Conservation (phyloP, 2,888 invertebrate species). For the Morpho helenor region DNA sequence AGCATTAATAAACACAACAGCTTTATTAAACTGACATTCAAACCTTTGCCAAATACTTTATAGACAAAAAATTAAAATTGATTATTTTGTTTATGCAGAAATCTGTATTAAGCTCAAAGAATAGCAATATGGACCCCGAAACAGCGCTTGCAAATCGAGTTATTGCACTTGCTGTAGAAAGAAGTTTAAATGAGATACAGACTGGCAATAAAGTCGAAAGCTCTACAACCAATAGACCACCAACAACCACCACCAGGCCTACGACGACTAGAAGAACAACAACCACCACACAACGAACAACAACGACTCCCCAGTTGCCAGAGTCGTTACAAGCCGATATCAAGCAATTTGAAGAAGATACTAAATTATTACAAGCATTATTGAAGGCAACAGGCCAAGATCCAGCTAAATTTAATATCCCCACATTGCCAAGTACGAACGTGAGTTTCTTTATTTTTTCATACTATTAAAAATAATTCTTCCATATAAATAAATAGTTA, state of each 20-base stretch:
- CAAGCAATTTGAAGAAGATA: slow-evolving; percentile 71
- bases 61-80: not conserved
- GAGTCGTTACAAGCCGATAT: slow-evolving; percentile 70
- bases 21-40: too few species aligned
- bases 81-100: slow-evolving; percentile 51
- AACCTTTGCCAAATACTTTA: not conserved
- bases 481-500: not conserved
- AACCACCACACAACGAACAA: slow-evolving; percentile 40
- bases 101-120: slow-evolving; percentile 61
- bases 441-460: slow-evolving; percentile 40
- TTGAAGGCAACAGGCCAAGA: slow-evolving; percentile 71
- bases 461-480: not conserved
- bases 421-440: slow-evolving; percentile 48
- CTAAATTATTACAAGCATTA: slow-evolving; percentile 66
- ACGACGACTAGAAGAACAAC: slow-evolving; percentile 41
- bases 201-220: slow-evolving; percentile 46
- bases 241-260: slow-evolving; percentile 31
- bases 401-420: slow-evolving; percentile 67
- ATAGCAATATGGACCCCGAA: slow-evolving; percentile 61
- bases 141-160: slow-evolving; percentile 73
- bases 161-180: slow-evolving; percentile 76
- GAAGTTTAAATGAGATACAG: slow-evolving; percentile 67
- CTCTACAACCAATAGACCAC: slow-evolving; percentile 30
- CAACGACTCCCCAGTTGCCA: slow-evolving; percentile 43
- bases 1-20: too few species aligned